Base-by-base conservation (phyloP, 2,113 vertebrate genomes). In the Phainopepla nitens region DNA sequence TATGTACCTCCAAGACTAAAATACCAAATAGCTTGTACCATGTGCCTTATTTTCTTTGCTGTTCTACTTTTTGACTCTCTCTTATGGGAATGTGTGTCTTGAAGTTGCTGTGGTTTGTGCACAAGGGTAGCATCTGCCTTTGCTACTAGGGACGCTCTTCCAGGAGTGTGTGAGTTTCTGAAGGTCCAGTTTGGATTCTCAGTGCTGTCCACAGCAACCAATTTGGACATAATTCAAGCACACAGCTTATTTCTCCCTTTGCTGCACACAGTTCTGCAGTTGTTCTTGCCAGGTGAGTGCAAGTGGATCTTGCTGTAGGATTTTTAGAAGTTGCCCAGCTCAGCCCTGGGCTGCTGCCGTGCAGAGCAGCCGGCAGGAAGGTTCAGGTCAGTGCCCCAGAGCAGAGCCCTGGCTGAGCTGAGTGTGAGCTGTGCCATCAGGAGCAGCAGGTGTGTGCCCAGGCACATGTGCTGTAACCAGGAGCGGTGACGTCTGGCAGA, bases 11-110 rank as follows among this genome's bases (percentile, higher is more conserved):
- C 22, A 54, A 27, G 27, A 50, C 44, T 75, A 51, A 87, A 91
- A 82, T 27, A 66, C 6, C 11, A 41, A 73, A 36, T n/a, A 75
- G 10, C 17, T 71, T 82, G 20, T 9, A 44, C 0, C 0, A 0
- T 36, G 11, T 64, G 13, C 6, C 85, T 90, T 61, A 7, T 95
- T 92, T 75, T 61, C 53, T 72, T 60, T 65, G 28, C 20, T 90
- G 3, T n/a, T 86, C 7, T 39, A 1, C 2, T 73, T 86, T 90
- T 47, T 61, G 3, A 23, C 27, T 69, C 24, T 56, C 7, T 42
- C 49, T 51, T 44, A 87, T 36, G 25, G 7, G 23, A 92, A 77
- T 6, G 14, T 41, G 53, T 42, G 23, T 36, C 24, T 11, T 61
- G 21, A 90, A 39, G 23, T 21, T 70, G 14, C 41, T 82, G 39